Evolutionary conservation across 1,140 invertebrate species (phyloP).

Genomic region (Rhagoletis zephyria): DNA sequence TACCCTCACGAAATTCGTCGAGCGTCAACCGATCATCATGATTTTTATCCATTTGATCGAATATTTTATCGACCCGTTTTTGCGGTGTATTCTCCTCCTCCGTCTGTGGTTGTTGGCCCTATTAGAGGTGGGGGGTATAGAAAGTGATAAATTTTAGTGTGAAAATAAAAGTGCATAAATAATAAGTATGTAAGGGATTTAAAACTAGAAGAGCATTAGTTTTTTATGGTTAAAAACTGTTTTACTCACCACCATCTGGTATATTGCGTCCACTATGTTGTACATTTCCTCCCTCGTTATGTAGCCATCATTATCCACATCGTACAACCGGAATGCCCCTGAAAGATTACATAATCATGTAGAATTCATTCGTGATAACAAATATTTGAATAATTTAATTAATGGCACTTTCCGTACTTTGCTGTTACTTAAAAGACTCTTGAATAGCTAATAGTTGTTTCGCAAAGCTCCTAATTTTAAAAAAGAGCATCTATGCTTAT

Average conservation of each 20-base stretch:
- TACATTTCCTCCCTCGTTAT: slow-evolving; percentile 99
- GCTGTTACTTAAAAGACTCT: too few relatives aligned
- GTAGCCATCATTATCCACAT: slow-evolving; percentile 97
- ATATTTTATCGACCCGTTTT: slow-evolving; percentile 96
- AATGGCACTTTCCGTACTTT: too few relatives aligned
- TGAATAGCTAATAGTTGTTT: too few relatives aligned
- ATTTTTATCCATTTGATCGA: slow-evolving; percentile 99
- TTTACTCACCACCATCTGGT: slow-evolving; percentile 96
- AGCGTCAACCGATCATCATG: slow-evolving; percentile 96
- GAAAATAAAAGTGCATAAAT: not conserved
- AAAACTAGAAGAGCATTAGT: too few relatives aligned
- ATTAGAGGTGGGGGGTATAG: not conserved
- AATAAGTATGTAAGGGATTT: too few relatives aligned
- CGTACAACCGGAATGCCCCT: slow-evolving; percentile 98
- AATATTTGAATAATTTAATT: too few relatives aligned
- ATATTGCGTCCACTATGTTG: slow-evolving; percentile 98
- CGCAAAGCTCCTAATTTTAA: too few relatives aligned
- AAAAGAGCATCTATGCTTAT: too few relatives aligned
- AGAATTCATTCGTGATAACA: too few relatives aligned
- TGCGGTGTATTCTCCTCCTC: slow-evolving; percentile 96
- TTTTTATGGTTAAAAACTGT: too few relatives aligned
- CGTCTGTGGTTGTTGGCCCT: slow-evolving; percentile 90
- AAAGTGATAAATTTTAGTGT: not conserved
- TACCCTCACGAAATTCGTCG: slow-evolving; percentile 98
- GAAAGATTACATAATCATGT: slow-evolving; percentile 57